Base-by-base conservation (phyloP, 1,140 invertebrate genomes). In the Nixonia krombeini region DNA sequence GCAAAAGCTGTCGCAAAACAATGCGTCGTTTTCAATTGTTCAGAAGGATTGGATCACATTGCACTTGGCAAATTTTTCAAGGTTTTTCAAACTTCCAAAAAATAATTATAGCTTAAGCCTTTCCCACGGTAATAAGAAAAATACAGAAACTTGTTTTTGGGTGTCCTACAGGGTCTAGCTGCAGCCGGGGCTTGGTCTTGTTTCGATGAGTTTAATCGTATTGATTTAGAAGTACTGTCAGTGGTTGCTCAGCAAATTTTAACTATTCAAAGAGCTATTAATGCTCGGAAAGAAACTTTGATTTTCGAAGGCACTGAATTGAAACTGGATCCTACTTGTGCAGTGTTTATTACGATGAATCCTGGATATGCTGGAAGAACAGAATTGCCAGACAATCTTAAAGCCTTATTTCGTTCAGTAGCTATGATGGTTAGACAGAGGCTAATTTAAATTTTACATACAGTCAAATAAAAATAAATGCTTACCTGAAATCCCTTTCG, bases 1-100 rank as follows among this genome's bases (percentile, higher is more conserved):
- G 96, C 96, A 0, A 98, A 98, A 84, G 95, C 96, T 4, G 92
- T 98, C 0, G 96, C 96, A 0, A 97, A 97, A 75, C 95, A 98
- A 78, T 98, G 96, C 77, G 94, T 98, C 4, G 96, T 98, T 0
- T 98, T 98, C 78, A 98, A 98, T 87, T 98, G 96, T 77, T 98
- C 96, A 0, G 92, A 94, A 75, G 94, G 95, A 31, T 83, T 98
- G 10, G 96, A 98, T 84, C 97, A 96, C 73, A 91, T 96, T 59
- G 94, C 95, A 1, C 83, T 98, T 10, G 96, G 96, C 62, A 98
- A 98, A 85, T 98, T 98, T 86, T 97, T 99, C 74, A 98, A 98
- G 84, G 95, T 95, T 45, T 72, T 50, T 28, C 18, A 12, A 42
- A 21, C n/a, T n/a, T n/a, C n/a, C n/a, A n/a, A n/a, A n/a, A n/a